Percentiles rank a stretch among this genome's conserved stretches.
These are phyloP conservation scores for Drosophila ananassae DNA, from an alignment of 1,140 invertebrate species.

Conservation along the genomic window DNA sequence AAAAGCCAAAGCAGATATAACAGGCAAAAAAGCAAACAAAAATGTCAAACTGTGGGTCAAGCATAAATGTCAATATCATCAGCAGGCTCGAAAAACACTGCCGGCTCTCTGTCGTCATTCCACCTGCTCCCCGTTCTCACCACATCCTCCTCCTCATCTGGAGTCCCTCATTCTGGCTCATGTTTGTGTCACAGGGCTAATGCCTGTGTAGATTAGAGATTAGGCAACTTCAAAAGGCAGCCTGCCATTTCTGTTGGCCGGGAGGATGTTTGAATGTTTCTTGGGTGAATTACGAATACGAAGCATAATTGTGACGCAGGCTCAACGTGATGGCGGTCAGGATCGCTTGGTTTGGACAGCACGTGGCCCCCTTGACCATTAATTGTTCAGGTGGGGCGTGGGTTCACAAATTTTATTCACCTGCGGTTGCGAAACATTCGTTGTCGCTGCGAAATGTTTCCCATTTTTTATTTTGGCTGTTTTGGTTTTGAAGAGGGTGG, in stretches of 20 bases:
- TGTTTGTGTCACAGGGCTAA: constrained; percentile 69
- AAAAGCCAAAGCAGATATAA: constrained; percentile 21
- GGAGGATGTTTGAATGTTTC: constrained; percentile 18
- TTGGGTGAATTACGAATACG: constrained; percentile 58
- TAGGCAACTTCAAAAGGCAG: constrained; percentile 65
- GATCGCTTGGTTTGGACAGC: constrained; percentile 28
- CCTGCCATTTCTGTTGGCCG: constrained; percentile 2
- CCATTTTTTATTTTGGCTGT: constrained; percentile 1
- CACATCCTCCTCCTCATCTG: not conserved
- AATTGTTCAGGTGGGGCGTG: constrained; percentile 61
- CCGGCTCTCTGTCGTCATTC: constrained; percentile 57
- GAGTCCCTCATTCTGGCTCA: constrained; percentile 4
- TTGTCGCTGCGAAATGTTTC: constrained; percentile 5
- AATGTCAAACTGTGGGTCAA: constrained; percentile 52
- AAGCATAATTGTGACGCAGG: constrained; percentile 55
- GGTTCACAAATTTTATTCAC: not conserved
- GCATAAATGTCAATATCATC: constrained; percentile 79
- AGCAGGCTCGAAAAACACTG: constrained; percentile 46
- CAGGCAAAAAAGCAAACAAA: constrained; percentile 4
- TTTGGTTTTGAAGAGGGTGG: constrained; percentile 1
- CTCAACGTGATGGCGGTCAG: constrained; percentile 56
- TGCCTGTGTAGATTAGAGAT: constrained; percentile 80
- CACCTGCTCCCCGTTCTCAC: constrained; percentile 8
- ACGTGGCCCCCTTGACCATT: constrained; percentile 47
- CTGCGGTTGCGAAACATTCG: constrained; percentile 16